Conservation (phyloP, 2,797 vertebrate genomes). For the Danio tinwini region DNA sequence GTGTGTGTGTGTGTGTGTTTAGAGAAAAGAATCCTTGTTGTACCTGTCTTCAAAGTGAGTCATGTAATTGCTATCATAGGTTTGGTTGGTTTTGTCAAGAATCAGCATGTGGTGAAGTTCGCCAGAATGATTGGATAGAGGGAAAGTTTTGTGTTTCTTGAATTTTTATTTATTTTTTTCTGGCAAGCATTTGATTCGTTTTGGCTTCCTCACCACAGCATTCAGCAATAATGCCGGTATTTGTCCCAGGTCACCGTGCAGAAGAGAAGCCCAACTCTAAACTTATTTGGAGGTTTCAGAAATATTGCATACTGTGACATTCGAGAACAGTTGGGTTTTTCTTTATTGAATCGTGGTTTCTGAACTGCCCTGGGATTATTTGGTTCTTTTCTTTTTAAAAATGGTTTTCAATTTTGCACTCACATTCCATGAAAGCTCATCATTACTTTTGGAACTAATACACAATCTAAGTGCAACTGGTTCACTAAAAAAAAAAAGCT, state of each 20-base stretch:
- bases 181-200: conserved; percentile 21
- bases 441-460: background rate
- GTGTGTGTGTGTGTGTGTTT: conserved; percentile 33
- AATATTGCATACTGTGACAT: conserved; percentile 2
- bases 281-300: background rate
- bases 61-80: conserved; percentile 57
- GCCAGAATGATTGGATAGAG: conserved; percentile 43
- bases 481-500: background rate
- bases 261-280: background rate
- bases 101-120: conserved; percentile 55
- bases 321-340: background rate
- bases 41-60: conserved; percentile 54
- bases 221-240: conserved; percentile 21
- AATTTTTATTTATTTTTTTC: background rate
- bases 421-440: conserved; percentile 8
- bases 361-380: background rate
- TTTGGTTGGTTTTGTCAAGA: conserved; percentile 52
- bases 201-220: conserved; percentile 33
- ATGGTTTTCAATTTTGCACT: background rate
- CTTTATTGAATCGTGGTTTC: background rate
- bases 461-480: conserved; percentile 1
- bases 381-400: background rate
- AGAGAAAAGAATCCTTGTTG: conserved; percentile 49
- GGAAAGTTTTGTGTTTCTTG: conserved; percentile 39
- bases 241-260: conserved; percentile 20